Evolutionary conservation across 2,797 vertebrate species (phyloP), one percentile per base, ranked within the genome.

Genomic region (Pseudochromis fuscus): DNA sequence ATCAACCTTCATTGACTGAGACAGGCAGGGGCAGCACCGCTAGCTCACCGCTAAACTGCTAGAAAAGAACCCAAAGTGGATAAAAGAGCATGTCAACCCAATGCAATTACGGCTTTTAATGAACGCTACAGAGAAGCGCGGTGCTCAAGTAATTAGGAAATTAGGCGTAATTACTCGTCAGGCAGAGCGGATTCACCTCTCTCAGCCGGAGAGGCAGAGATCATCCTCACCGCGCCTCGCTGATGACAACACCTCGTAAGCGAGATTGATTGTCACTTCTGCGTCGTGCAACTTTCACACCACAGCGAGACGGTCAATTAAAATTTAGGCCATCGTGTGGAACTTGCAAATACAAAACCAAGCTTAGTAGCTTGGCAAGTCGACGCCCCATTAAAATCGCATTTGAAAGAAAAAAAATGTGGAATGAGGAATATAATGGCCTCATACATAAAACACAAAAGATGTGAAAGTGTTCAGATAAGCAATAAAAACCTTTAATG

Each of bases 101-200:
- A 89, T 85, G 91, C 90, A 94, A 94, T 94, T 93, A 93, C 83
- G 85, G 85, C 87, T 86, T 92, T 87, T 93, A 94, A 94, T 93
- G 91, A 94, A 93, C 72, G 83, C 78, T 77, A 87, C 83, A 83
- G 88, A 85, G 86, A 83, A 83, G 84, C 90, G 82, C 77, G 56
- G 67, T 79, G 75, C 80, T 69, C 77, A 77, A 84, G 84, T 93
- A 93, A 93, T 94, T 92, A 89, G 90, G 86, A 91, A 93, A 93
- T 93, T 91, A 91, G 86, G 68, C 66, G 46, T 92, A 93, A 93
- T 93, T 92, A 90, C 89, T 88, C 83, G 79, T 81, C 87, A 92
- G 84, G 75, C 88, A 65, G 88, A 76, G 79, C 60, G n/a, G 75
- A 84, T 84, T 91, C 88, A 86, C 88, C 88, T 87, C 86, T 75